Evolutionary conservation across 1,140 invertebrate species (phyloP), one percentile per base, ranked within the genome.

Genomic region (Frieseomelitta varia): DNA sequence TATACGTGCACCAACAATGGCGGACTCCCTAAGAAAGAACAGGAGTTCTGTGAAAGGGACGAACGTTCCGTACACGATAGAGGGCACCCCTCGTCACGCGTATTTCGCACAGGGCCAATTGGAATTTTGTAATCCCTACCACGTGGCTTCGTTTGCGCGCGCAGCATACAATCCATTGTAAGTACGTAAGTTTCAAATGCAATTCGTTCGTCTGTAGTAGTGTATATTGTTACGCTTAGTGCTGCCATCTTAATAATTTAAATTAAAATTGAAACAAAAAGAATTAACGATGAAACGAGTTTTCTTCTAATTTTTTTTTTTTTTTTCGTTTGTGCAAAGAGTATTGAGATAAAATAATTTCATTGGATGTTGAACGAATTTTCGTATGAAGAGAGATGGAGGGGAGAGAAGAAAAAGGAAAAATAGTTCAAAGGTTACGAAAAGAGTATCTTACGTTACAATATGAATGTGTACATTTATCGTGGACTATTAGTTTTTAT

Each of bases 1-100:
- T 96, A 95, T 97, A 96, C 96, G 97, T 97, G 96, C 97, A 96
- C 96, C 97, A 97, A 96, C 96, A 96, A 97, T 97, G 97, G 97
- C 97, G 97, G 96, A 97, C 96, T 96, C 96, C 96, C 96, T 94
- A 85, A 90, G 93, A 94, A 94, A 95, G 94, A 94, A 92, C 91
- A 87, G 89, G 90, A 83, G 82, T 90, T 90, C 65, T 61, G 85
- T 78, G 78, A 81, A 71, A 74, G 75, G 81, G 39, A 55, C 55
- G 79, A 84, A 87, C 61, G 69, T 77, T 82, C 74, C 71, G 53
- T 86, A 77, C 63, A 67, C 74, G 76, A n/a, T 58, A 89, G 85
- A 90, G 89, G 89, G 89, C 86, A 73, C 67, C 72, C 30, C 34
- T 53, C 81, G 87, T 85, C 85, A 65, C 82, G 71, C 63, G 68